Evolutionary conservation across 2,888 invertebrate genomes (phyloP), one percentile per base, ranked within the genome.

Genomic region (Acleris literana): DNA sequence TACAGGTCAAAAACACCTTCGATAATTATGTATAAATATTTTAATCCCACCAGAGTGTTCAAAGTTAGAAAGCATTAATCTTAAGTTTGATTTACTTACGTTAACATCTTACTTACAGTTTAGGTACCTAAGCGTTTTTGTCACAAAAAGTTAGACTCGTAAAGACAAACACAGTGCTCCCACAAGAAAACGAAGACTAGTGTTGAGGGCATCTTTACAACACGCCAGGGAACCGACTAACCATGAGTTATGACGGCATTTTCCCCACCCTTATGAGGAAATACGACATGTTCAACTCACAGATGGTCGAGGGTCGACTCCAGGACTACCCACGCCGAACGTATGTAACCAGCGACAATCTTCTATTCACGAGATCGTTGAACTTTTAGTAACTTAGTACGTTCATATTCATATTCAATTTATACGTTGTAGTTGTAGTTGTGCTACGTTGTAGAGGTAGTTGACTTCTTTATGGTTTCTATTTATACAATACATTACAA

Each of bases 131-230:
- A 39, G 72, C 72, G 71, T 72, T 70, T 69, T 63, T 65, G 69
- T 68, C 73, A 71, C 75, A 74, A 81, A 76, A 82, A 77, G 79
- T 74, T 73, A 69, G 74, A 81, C 53, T 57, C 57, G 72, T 72
- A 70, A 72, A 77, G 78, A 39, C 39, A 39, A 85, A 83, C 78
- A 80, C 81, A 86, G 72, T 78, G 77, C 77, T 81, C 80, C 81
- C 78, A 76, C 80, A 84, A 85, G 83, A 87, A 89, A 92, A 92
- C 90, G 88, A 90, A 90, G 89, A 91, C 88, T 91, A 87, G 91
- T 90, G 89, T 86, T 90, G 88, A 92, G 90, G 90, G 88, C 90
- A 89, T 90, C 88, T 90, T 91, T 90, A 92, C 89, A 88, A 87
- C 87, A 87, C 91, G 79, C 91, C 77, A 75, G 90, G 90, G 91